A percentile compares a stretch with the other conserved stretches of the same genome.
phyloP scores from a whole-genome alignment of 2,113 vertebrate genomes.

The Cariama cristata region DNA sequence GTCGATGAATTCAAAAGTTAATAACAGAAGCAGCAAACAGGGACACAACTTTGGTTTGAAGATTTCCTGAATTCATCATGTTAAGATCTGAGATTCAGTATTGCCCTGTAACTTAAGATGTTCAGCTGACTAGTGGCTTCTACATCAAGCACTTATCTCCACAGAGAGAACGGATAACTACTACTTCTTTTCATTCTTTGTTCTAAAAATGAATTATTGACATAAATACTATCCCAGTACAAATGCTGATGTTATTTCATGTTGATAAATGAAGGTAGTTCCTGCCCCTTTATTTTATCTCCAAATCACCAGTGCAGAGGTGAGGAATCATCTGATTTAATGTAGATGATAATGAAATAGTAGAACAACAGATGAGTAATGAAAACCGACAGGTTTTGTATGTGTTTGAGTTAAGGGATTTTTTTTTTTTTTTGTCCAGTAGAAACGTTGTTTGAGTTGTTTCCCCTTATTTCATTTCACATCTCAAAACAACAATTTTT shows the following conservation, averaged over 20 bases:
- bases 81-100: background rate
- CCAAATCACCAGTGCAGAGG: background rate
- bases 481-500: conserved; percentile 72
- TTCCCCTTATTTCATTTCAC: conserved; percentile 43
- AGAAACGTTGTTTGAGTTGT: conserved; percentile 54
- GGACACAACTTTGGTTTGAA: background rate
- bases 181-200: background rate
- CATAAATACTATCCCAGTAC: background rate
- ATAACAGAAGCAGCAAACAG: background rate
- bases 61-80: background rate
- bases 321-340: conserved; percentile 23
- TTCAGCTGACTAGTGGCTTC: background rate
- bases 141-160: background rate
- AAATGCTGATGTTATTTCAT: conserved; percentile 48
- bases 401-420: background rate
- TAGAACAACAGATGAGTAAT: background rate
- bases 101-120: background rate
- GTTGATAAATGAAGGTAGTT: conserved; percentile 6
- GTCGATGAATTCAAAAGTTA: background rate
- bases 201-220: conserved; percentile 14
- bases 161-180: background rate
- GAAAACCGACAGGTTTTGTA: background rate
- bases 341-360: conserved; percentile 25
- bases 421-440: background rate
- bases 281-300: conserved; percentile 11